Conservation (phyloP, 2,797 vertebrate genomes). For the Pteropus rufus region DNA sequence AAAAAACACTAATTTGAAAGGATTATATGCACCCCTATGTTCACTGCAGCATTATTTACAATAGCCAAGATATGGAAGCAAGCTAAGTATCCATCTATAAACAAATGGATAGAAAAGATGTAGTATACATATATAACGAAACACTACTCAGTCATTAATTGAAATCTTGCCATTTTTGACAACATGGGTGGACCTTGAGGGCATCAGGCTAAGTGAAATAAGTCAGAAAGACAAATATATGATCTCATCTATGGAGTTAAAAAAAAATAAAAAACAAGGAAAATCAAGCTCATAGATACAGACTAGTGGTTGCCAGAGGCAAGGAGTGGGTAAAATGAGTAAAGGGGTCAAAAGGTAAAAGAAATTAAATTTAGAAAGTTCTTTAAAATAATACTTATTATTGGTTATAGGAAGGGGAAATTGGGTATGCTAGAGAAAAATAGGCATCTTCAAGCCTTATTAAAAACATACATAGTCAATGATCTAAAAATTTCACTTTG, state of each 20-base stretch:
- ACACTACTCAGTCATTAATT: background rate
- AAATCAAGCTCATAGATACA: background rate
- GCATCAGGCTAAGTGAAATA: background rate
- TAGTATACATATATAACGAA: background rate
- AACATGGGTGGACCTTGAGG: background rate
- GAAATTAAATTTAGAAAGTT: background rate
- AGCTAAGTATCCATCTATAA: background rate
- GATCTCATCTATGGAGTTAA: background rate
- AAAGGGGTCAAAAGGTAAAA: background rate
- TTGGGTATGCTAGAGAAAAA: background rate
- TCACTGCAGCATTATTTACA: background rate
- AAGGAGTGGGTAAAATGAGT: background rate
- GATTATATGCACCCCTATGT: background rate
- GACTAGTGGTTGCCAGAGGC: background rate
- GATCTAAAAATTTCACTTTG: constrained; percentile 26
- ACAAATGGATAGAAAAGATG: background rate
- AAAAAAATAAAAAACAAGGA: background rate
- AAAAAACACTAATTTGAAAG: background rate
- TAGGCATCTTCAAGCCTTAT: constrained; percentile 17
- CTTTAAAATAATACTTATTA: constrained; percentile 32
- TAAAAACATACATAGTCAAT: constrained; percentile 41
- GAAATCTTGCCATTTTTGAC: background rate
- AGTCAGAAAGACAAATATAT: background rate
- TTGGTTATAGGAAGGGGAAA: constrained; percentile 15
- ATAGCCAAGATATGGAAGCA: background rate